A percentile compares a stretch with the other conserved stretches of the same genome.
phyloP scores from a whole-genome alignment of 1,140 invertebrate species.

The Megathymus violae region DNA sequence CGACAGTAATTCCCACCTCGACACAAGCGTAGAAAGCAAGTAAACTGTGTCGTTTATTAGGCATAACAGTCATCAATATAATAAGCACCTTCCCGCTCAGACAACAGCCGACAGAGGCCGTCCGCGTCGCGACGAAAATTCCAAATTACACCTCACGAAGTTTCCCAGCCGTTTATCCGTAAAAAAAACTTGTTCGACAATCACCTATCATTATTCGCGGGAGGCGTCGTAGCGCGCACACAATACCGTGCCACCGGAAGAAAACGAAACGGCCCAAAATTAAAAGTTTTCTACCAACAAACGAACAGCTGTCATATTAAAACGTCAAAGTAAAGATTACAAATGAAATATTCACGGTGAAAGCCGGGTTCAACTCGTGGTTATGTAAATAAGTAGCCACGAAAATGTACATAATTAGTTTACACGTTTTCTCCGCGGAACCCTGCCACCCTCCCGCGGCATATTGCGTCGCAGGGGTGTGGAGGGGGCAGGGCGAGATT shows the following conservation, averaged over 20 bases:
- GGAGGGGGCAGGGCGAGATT: slow-evolving; percentile 62
- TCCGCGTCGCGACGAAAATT: slow-evolving; percentile 50
- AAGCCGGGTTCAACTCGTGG: slow-evolving; percentile 75
- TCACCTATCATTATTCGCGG: slow-evolving; percentile 73
- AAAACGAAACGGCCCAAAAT: slow-evolving; percentile 73
- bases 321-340: slow-evolving; percentile 81
- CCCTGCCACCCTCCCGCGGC: slow-evolving; percentile 57
- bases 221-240: slow-evolving; percentile 61
- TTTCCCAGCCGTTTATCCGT: slow-evolving; percentile 67
- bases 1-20: slow-evolving; percentile 26
- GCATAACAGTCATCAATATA: slow-evolving; percentile 62
- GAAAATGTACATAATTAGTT: slow-evolving; percentile 84
- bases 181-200: slow-evolving; percentile 67
- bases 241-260: slow-evolving; percentile 62
- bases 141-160: slow-evolving; percentile 66
- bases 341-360: slow-evolving; percentile 83
- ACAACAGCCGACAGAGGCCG: slow-evolving; percentile 45
- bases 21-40: slow-evolving; percentile 28
- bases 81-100: slow-evolving; percentile 57
- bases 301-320: slow-evolving; percentile 82
- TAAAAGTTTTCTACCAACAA: slow-evolving; percentile 81
- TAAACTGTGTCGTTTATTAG: slow-evolving; percentile 41
- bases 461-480: slow-evolving; percentile 62
- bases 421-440: slow-evolving; percentile 75
- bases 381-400: slow-evolving; percentile 83